These are phyloP conservation scores for Apodemus speciosus DNA, from an alignment of 2,113 vertebrate species.

Conservation along the genomic window DNA sequence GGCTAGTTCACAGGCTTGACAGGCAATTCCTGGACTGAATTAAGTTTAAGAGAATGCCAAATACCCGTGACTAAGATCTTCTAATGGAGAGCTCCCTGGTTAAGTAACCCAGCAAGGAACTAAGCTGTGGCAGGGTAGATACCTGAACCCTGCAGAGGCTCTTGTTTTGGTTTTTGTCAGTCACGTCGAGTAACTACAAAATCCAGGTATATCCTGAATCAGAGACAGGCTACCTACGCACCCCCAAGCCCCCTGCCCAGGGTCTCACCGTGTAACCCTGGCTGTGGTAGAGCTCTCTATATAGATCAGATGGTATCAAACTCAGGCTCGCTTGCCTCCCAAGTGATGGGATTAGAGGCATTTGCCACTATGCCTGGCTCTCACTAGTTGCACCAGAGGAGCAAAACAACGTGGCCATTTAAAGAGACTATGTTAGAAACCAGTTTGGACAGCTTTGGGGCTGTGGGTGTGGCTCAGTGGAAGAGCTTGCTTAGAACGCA, in stretches of 20 bases:
- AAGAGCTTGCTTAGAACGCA: background rate
- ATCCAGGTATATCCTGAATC: background rate
- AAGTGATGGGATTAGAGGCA: background rate
- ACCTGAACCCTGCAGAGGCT: background rate
- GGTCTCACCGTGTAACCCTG: background rate
- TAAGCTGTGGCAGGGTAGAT: background rate
- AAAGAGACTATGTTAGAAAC: background rate
- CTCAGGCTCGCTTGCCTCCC: background rate
- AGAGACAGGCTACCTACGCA: background rate
- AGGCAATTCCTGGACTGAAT: background rate
- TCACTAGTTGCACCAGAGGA: constrained; percentile 16
- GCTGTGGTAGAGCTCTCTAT: background rate
- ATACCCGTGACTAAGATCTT: background rate
- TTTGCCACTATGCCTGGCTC: background rate
- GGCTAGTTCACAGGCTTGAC: background rate
- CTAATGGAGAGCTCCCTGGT: background rate
- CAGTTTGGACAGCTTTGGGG: background rate
- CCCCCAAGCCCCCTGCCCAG: background rate
- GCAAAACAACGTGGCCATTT: background rate
- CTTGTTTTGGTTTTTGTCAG: background rate
- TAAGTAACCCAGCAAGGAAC: background rate
- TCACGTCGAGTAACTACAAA: background rate
- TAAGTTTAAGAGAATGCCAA: background rate
- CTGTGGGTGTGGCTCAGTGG: background rate
- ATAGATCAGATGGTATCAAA: background rate